Conservation (phyloP, 2,113 vertebrate genomes). For the Chroicocephalus ridibundus region DNA sequence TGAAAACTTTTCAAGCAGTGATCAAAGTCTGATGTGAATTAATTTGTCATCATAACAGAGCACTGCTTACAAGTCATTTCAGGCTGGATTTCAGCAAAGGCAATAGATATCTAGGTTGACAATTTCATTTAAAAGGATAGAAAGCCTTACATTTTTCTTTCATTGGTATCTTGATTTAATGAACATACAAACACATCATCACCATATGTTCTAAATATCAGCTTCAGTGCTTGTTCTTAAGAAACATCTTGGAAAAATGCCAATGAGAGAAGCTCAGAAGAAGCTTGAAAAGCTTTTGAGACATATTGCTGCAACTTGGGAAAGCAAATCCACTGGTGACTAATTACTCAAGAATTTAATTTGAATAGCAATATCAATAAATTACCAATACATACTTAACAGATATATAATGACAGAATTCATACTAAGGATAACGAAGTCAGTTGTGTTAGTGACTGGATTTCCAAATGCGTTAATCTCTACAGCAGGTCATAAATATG, state of each 20-base stretch:
- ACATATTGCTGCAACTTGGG: conserved; percentile 74
- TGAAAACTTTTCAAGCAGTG: conserved; percentile 75
- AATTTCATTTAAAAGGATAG: conserved; percentile 83
- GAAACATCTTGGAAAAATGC: conserved; percentile 79
- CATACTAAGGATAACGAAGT: conserved; percentile 34
- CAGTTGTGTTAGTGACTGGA: not conserved
- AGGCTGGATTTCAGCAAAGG: conserved; percentile 74
- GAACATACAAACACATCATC: conserved; percentile 80
- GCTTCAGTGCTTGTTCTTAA: conserved; percentile 73
- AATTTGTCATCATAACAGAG: conserved; percentile 81
- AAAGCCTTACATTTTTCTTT: conserved; percentile 76
- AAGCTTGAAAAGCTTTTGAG: conserved; percentile 78
- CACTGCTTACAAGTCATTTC: conserved; percentile 74
- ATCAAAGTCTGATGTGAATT: conserved; percentile 82
- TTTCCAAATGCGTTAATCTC: conserved; percentile 65
- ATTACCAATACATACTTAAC: conserved; percentile 68
- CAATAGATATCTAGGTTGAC: conserved; percentile 80
- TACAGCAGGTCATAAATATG: conserved; percentile 59
- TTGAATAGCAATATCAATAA: conserved; percentile 74
- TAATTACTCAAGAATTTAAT: conserved; percentile 76
- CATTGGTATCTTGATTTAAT: conserved; percentile 82
- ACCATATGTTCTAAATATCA: conserved; percentile 82
- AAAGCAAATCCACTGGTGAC: conserved; percentile 75
- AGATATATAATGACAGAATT: conserved; percentile 46
- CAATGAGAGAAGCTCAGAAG: conserved; percentile 73